Conservation (phyloP, 1,140 invertebrate genomes). For the Monomorium pharaonis region DNA sequence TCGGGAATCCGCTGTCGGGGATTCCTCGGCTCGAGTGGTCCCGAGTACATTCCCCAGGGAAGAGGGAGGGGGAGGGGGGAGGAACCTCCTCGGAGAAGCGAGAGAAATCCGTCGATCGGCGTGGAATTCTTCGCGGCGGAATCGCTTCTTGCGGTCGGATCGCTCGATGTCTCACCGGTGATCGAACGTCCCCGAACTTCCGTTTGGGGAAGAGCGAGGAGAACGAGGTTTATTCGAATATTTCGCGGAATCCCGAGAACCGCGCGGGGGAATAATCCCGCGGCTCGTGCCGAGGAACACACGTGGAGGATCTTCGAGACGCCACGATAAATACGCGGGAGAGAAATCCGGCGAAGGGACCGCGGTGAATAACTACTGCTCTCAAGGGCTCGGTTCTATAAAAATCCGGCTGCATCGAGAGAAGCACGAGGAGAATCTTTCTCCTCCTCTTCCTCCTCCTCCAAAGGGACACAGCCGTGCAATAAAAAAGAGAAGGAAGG, state of each 20-base stretch:
- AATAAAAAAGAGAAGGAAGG: not conserved
- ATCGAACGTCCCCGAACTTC: not conserved
- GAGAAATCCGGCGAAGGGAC: not conserved
- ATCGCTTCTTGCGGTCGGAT: not conserved
- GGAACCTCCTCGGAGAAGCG: not conserved
- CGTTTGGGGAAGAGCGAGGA: not conserved
- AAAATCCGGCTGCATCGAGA: slow-evolving; percentile 30
- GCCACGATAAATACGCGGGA: not conserved
- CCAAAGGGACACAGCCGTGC: not conserved
- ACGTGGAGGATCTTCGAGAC: not conserved
- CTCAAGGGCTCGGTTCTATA: slow-evolving; percentile 42
- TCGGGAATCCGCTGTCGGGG: slow-evolving; percentile 26
- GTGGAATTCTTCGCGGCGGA: not conserved
- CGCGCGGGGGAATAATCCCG: slow-evolving; percentile 2
- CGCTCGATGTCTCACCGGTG: not conserved
- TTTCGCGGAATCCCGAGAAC: not conserved
- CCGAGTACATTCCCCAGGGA: slow-evolving; percentile 34
- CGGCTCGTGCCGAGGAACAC: not conserved
- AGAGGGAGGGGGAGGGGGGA: no score
- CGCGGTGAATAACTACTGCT: not conserved
- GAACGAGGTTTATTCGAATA: not conserved
- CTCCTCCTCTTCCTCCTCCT: no score
- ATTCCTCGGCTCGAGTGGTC: not conserved
- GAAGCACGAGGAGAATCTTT: slow-evolving; percentile 12
- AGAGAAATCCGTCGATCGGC: not conserved